phyloP scores from a whole-genome alignment of 2,113 vertebrate species.

The Lipotes vexillifer region DNA sequence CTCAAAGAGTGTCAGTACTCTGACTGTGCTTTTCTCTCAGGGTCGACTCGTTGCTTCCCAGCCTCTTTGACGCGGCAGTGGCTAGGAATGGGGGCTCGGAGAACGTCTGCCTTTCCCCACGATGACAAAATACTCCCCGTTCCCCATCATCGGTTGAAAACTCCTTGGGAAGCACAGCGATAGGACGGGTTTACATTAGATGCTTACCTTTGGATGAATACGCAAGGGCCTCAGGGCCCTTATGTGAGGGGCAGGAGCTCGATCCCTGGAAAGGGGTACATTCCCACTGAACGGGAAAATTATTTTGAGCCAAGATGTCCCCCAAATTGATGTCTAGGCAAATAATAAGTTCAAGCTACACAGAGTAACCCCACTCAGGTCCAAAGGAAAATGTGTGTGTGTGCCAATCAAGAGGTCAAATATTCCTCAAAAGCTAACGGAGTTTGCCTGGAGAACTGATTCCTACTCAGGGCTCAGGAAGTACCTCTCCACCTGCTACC shows the following conservation, averaged over 20 bases:
- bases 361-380: background rate
- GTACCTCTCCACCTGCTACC: background rate
- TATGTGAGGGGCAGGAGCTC: background rate
- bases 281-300: background rate
- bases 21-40: background rate
- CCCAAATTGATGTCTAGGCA: background rate
- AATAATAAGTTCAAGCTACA: background rate
- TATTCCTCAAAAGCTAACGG: background rate
- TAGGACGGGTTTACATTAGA: background rate
- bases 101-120: background rate
- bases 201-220: background rate
- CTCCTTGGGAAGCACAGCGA: background rate
- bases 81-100: background rate
- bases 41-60: too few relatives aligned
- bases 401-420: background rate
- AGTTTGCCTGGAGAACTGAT: background rate
- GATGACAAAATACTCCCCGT: background rate
- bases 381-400: background rate
- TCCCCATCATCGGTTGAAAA: background rate
- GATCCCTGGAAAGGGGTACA: background rate
- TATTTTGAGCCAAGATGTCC: background rate
- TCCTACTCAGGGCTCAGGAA: background rate
- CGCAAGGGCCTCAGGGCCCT: background rate
- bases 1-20: background rate
- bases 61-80: background rate